Conservation (phyloP, 2,113 vertebrate species). For the Phrynosoma blainvillii region DNA sequence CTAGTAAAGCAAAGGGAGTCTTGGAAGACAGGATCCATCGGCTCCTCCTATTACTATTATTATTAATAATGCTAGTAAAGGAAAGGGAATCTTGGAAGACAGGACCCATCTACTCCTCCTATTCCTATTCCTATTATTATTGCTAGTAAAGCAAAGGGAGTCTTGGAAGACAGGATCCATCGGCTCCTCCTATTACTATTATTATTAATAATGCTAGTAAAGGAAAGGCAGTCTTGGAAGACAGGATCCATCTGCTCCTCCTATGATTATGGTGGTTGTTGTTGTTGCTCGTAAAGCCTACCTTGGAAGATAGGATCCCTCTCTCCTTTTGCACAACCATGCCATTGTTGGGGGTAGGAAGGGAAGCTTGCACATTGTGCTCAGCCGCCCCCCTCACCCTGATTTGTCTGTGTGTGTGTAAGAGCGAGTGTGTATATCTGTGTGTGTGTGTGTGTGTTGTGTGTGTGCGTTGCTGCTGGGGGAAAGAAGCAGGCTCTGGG, state of each 20-base stretch:
- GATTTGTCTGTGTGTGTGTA: background rate
- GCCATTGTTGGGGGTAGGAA: background rate
- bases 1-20: too few relatives aligned
- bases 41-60: background rate
- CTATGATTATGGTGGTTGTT: too few relatives aligned
- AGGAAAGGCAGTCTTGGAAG: background rate
- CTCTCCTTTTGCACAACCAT: conserved; percentile 36
- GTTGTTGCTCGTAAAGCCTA: background rate
- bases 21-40: background rate
- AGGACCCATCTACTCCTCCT: too few relatives aligned
- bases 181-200: background rate
- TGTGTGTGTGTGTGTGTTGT: background rate
- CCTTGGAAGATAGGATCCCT: background rate
- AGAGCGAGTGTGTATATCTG: background rate
- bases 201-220: background rate
- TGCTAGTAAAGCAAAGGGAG: background rate
- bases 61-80: background rate
- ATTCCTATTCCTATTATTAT: too few relatives aligned
- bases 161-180: background rate
- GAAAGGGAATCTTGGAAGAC: too few relatives aligned
- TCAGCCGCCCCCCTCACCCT: background rate
- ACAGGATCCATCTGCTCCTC: background rate
- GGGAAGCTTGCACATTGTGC: conserved; percentile 6
- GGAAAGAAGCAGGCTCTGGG: too few relatives aligned
- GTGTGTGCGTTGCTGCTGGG: too few relatives aligned